Conservation (phyloP, 2,797 vertebrate genomes). For the Amazona finschi region DNA sequence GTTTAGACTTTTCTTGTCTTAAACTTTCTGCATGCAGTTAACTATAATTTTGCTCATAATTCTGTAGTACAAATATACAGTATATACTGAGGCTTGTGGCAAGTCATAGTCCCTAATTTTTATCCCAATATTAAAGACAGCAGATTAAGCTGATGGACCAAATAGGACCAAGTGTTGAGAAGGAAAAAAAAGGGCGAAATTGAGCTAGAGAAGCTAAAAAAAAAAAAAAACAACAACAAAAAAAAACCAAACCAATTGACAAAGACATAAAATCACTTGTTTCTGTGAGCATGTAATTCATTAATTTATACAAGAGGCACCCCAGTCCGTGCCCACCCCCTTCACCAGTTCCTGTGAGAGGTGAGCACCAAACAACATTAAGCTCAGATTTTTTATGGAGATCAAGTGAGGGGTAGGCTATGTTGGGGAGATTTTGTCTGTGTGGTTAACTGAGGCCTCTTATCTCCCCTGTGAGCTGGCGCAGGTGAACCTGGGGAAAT, state of each 20-base stretch:
- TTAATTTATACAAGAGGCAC: not conserved
- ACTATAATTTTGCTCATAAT: not conserved
- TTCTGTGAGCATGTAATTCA: not conserved
- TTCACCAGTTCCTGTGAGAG: not conserved
- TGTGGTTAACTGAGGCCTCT: not conserved
- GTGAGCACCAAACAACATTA: accelerated
- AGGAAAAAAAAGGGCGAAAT: not conserved
- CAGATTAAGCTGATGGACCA: not conserved
- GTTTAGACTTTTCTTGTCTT: not conserved
- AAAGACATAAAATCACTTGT: not conserved
- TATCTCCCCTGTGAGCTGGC: not conserved
- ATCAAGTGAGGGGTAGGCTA: not conserved
- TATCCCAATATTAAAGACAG: not conserved
- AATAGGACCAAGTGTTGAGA: not conserved
- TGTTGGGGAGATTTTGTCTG: not conserved
- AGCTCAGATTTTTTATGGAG: not conserved
- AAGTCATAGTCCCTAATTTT: not conserved
- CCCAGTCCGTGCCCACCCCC: not conserved
- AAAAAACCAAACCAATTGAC: not conserved
- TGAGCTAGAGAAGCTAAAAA: not conserved
- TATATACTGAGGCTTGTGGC: not conserved
- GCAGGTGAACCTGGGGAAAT: not conserved
- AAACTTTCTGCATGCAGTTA: not conserved
- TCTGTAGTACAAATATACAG: not conserved
- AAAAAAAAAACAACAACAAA: not conserved